These are phyloP conservation scores for Melieria picta DNA, from an alignment of 2,888 invertebrate genomes.

Conservation along the genomic window DNA sequence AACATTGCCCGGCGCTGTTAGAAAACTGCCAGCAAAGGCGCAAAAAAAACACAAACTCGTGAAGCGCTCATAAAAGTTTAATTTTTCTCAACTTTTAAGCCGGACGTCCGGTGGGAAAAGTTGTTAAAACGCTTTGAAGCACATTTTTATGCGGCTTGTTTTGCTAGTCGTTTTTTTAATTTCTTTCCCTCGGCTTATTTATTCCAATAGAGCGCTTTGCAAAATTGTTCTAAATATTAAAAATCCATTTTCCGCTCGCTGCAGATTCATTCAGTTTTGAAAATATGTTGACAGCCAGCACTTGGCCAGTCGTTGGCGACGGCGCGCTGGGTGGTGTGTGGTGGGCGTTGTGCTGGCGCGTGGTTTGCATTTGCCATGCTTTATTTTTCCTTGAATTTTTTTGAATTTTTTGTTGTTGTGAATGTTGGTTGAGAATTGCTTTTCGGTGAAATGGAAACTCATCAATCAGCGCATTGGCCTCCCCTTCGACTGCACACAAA, in stretches of 20 bases:
- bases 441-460: background rate
- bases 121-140: slow-evolving; percentile 49
- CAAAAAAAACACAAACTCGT: slow-evolving; percentile 27
- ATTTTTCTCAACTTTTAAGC: slow-evolving; percentile 62
- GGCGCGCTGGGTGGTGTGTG: slow-evolving; percentile 10
- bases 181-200: slow-evolving; percentile 36
- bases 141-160: slow-evolving; percentile 31
- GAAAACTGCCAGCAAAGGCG: slow-evolving; percentile 33
- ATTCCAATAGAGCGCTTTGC: slow-evolving; percentile 41
- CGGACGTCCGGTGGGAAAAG: slow-evolving; percentile 63
- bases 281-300: slow-evolving; percentile 49
- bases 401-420: slow-evolving; percentile 3
- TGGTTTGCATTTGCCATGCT: slow-evolving; percentile 20
- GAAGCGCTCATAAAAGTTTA: slow-evolving; percentile 57
- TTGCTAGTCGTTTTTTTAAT: slow-evolving; percentile 22
- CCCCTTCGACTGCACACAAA: slow-evolving; percentile 9
- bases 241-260: slow-evolving; percentile 64
- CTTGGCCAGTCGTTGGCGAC: slow-evolving; percentile 27
- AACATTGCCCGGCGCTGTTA: background rate
- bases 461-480: slow-evolving; percentile 37
- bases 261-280: slow-evolving; percentile 63
- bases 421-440: background rate
- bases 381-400: slow-evolving; percentile 17
- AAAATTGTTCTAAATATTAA: slow-evolving; percentile 51
- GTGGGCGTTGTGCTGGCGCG: slow-evolving; percentile 33